Percentiles rank a stretch among this genome's conserved stretches.
Evolutionary conservation across 2,113 vertebrate species (phyloP).

Genomic region (Bubalus kerabau): DNA sequence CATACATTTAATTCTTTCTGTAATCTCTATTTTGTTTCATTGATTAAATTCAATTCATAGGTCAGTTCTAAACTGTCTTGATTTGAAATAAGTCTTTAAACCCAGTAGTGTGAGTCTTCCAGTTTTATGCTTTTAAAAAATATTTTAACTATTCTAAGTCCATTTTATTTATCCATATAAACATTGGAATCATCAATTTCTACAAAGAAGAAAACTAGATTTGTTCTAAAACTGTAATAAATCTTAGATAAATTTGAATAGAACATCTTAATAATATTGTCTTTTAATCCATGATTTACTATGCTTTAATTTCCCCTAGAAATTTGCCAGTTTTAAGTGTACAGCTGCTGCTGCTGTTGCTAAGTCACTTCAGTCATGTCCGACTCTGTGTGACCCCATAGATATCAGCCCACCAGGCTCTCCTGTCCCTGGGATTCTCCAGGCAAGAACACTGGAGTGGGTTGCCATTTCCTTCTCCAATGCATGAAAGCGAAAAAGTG

Average conservation of each 20-base stretch:
- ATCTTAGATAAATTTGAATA: not conserved
- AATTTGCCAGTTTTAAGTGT: not conserved
- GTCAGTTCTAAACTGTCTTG: not conserved
- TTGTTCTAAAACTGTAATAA: not conserved
- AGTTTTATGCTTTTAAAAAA: not conserved
- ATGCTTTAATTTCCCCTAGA: not conserved
- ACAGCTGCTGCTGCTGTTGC: not conserved
- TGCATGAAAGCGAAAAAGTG: too few species aligned
- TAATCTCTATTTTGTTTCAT: not conserved
- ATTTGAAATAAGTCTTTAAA: not conserved
- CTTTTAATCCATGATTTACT: not conserved
- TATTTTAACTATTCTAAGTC: not conserved
- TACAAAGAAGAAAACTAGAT: not conserved
- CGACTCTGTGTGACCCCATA: too few species aligned
- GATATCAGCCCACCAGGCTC: too few species aligned
- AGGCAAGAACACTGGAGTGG: too few species aligned
- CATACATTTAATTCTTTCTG: not conserved
- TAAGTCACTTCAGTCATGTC: too few species aligned
- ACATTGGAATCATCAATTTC: not conserved
- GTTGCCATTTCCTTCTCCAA: too few species aligned
- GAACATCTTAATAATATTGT: not conserved
- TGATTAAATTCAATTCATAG: not conserved
- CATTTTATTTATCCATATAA: not conserved
- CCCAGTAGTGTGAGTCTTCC: not conserved
- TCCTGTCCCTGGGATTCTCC: too few species aligned